Base-by-base conservation (phyloP, 2,888 invertebrate species). In the Quadroppia sp. region DNA sequence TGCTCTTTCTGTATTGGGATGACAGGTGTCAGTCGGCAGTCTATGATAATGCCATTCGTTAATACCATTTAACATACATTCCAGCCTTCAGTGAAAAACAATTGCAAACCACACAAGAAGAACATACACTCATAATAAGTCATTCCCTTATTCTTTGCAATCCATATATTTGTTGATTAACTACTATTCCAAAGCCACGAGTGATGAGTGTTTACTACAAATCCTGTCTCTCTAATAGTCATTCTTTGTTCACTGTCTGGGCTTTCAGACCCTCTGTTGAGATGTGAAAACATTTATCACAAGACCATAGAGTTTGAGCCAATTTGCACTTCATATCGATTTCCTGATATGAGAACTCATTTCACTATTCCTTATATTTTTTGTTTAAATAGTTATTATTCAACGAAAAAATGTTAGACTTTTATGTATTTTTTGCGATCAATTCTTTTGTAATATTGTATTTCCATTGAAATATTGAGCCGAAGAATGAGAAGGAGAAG, bases 81-180 rank as follows among this genome's bases (percentile, higher is more conserved):
- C 4, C 36, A 56, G 53, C 28, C 36, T 40, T 67, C 20, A 67
- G 40, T 3, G n/a, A 40, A 67, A 67, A 67, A 67, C 67, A 67
- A 67, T 67, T 40, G 67, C 11, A 17, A n/a, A 25, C 67, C 67
- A 67, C 67, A 67, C 67, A 67, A 40, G 67, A 42, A 36, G 67
- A 67, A 50, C 6, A 64, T n/a, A n/a, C 9, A 11, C 13, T 67
- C 40, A 15, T 17, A 67, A 61, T 61, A 67, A 67, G 32, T 67
- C 42, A 67, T 67, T 67, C 2, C 36, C 40, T 40, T 40, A 28
- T 61, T 32, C 25, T 61, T 36, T 61, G 9, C 61, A 30, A 23
- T 61, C n/a, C 30, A 25, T 61, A 17, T 15, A 61, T 25, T 15
- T 53, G 53, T 28, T 53, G 53, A 53, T 53, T 53, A 53, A 53